Conservation (phyloP, 2,797 vertebrate species). For the Vireo griseus region DNA sequence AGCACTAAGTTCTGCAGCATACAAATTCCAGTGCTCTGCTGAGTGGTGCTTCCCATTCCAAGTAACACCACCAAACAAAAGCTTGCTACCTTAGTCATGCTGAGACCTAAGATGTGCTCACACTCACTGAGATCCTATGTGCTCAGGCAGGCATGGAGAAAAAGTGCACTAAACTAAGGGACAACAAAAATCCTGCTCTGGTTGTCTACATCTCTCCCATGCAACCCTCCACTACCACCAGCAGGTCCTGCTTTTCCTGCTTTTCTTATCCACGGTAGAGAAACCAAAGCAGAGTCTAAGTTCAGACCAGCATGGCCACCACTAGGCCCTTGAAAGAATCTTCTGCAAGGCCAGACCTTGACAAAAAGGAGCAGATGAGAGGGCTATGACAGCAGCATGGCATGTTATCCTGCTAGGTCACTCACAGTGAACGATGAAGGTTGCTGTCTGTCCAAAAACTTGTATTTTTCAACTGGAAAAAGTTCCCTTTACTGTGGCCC, state of each 20-base stretch:
- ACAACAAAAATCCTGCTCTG: not conserved
- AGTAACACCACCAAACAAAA: not conserved
- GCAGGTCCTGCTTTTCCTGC: not conserved
- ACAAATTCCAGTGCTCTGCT: not conserved
- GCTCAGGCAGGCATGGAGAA: not conserved
- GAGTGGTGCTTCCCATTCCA: not conserved
- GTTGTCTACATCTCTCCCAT: not conserved
- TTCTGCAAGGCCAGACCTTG: not conserved
- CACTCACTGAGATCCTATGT: not conserved
- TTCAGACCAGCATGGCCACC: not conserved
- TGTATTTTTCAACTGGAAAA: not conserved
- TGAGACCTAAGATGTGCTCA: not conserved
- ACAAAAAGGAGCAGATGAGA: not conserved
- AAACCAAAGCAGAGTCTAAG: not conserved
- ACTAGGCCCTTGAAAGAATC: not conserved
- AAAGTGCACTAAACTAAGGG: not conserved
- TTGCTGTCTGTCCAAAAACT: not conserved
- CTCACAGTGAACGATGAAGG: not conserved
- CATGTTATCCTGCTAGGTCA: not conserved
- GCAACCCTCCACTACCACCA: not conserved
- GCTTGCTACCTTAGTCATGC: not conserved
- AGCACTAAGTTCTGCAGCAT: not conserved
- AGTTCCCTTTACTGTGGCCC: not conserved
- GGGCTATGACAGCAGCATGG: not conserved
- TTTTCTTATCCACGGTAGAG: rapidly evolving